Evolutionary conservation across 1,140 invertebrate species (phyloP).

Genomic region (Cardiocondyla obscurior): DNA sequence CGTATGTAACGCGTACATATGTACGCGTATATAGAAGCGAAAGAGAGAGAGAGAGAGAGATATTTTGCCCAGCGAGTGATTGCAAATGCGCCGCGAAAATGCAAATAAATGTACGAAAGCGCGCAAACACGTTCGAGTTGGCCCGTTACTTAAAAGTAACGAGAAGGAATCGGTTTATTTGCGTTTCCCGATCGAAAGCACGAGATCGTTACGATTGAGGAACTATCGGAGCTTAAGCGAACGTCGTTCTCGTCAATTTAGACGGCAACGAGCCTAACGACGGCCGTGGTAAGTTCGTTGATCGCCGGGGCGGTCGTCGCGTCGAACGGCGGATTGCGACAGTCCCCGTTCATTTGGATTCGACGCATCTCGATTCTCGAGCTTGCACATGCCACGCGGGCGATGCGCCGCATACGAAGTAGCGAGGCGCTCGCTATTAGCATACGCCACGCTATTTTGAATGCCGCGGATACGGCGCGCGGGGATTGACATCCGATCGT

Average conservation of each 20-base stretch:
- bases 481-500: constrained; percentile 61
- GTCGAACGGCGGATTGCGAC: constrained; percentile 36
- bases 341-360: constrained; percentile 70
- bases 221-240: neutral
- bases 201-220: neutral
- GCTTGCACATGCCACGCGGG: constrained; percentile 36
- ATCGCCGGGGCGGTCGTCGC: constrained; percentile 15
- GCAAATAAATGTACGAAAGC: neutral
- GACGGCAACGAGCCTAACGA: too few relatives aligned
- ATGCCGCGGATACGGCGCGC: constrained; percentile 57
- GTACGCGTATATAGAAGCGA: neutral
- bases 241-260: neutral
- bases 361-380: constrained; percentile 60
- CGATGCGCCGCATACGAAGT: constrained; percentile 74
- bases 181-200: neutral
- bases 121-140: neutral
- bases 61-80: constrained; percentile 37
- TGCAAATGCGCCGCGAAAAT: constrained; percentile 20
- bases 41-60: too few relatives aligned
- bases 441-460: constrained; percentile 62
- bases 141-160: neutral
- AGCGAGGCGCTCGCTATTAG: constrained; percentile 70
- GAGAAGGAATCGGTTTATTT: neutral
- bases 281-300: constrained; percentile 36
- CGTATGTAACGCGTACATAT: neutral